Evolutionary conservation across 1,140 invertebrate species (phyloP), one percentile per base, ranked within the genome.

Genomic region (Manduca sexta): DNA sequence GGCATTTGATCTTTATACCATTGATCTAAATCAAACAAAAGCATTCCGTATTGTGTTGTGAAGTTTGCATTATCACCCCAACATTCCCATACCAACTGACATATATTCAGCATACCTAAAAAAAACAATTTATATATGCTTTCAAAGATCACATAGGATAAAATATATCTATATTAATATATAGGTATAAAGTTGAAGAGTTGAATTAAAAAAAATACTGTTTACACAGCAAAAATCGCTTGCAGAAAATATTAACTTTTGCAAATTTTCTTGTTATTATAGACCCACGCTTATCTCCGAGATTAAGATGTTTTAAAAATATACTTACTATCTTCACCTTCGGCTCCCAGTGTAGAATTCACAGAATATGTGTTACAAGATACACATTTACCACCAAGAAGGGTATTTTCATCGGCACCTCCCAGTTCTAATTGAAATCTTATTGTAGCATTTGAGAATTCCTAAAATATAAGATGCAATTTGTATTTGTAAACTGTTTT

Each of bases 1-100:
- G 95, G 95, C 94, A 97, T 96, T 69, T 97, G 95, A 47, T 95
- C 94, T 70, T 96, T 96, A 69, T 98, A 98, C 96, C 96, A 98
- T 64, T 97, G 94, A 80, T 98, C 97, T 34, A 98, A 86, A 78
- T 98, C 97, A 74, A 98, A 98, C 5, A 97, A 53, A 12, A 92
- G 81, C 55, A 91, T 85, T 35, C 77, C 74, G 41, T 84, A 78
- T 35, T 84, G 74, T 0, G 69, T 50, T 0, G 73, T 54, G 13
- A 69, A 49, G 21, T 66, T 76, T 0, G 60, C 50, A 17, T 69
- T 69, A 16, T 76, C 75, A 5, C 75, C 73, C 84, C 85, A 86
- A 60, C 81, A 83, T 41, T 87, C 84, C 84, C 85, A 86, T 0
- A 86, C 80, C 5, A 87, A 50, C 45, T 86, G 84, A 45, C 80